Conservation (phyloP, 2,113 vertebrate species). For the Mobula hypostoma region DNA sequence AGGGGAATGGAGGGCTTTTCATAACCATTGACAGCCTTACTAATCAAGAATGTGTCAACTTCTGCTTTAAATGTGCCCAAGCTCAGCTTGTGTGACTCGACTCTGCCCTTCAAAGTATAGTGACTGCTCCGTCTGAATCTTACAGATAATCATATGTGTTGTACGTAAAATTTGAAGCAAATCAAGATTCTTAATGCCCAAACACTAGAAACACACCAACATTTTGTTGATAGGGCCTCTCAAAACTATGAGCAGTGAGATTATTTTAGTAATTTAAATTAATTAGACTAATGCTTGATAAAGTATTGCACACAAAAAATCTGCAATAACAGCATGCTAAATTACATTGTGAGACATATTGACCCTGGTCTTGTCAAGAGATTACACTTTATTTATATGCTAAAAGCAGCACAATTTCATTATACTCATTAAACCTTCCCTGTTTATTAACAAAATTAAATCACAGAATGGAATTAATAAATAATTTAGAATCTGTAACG, state of each 20-base stretch:
- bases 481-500: background rate
- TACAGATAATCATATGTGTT: too few species aligned
- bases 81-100: too few species aligned
- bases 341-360: background rate
- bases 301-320: background rate
- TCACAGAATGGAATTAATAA: background rate
- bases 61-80: too few species aligned
- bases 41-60: too few species aligned
- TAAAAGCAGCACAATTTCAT: background rate
- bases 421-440: background rate
- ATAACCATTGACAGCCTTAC: too few species aligned
- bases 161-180: too few species aligned
- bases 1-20: too few species aligned
- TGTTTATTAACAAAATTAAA: slow-evolving; percentile 27
- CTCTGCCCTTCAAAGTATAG: too few species aligned
- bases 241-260: background rate
- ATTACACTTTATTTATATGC: background rate
- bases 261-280: slow-evolving; percentile 9
- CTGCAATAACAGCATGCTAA: background rate
- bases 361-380: background rate
- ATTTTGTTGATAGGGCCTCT: background rate
- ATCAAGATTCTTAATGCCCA: too few species aligned
- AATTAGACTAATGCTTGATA: background rate
- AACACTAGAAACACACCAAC: too few species aligned
- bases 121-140: too few species aligned